Conservation (phyloP, 2,113 vertebrate genomes). For the Myotis lucifugus region DNA sequence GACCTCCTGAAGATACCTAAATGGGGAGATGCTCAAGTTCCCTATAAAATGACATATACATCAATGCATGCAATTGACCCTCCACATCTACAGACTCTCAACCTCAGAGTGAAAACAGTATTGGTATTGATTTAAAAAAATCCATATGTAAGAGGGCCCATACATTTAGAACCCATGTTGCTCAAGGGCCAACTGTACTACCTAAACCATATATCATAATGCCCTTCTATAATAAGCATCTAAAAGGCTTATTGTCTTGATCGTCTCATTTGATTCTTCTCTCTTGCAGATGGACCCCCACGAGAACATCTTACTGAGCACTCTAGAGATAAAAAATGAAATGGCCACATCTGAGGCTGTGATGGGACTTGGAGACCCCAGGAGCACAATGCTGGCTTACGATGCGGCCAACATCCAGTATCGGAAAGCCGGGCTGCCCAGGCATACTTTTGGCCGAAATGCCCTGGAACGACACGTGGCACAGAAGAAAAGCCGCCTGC, state of each 20-base stretch:
- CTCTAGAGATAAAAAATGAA: constrained; percentile 98
- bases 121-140: background rate
- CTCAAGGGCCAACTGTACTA: background rate
- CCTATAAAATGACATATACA: background rate
- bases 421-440: constrained; percentile 93
- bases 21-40: background rate
- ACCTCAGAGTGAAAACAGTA: background rate
- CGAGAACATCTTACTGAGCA: constrained; percentile 97
- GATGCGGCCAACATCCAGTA: constrained; percentile 97
- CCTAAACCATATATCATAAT: background rate
- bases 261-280: constrained; percentile 17
- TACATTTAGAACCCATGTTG: background rate
- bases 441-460: constrained; percentile 95
- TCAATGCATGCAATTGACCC: background rate
- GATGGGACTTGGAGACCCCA: constrained; percentile 94
- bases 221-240: background rate
- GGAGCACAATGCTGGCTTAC: constrained; percentile 95
- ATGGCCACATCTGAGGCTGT: constrained; percentile 95
- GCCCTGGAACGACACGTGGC: constrained; percentile 95
- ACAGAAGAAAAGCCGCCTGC: constrained; percentile 97
- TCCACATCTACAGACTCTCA: background rate
- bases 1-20: background rate
- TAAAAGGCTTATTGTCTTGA: background rate
- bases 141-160: background rate
- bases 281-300: constrained; percentile 95